Evolutionary conservation across 2,113 vertebrate genomes (phyloP).

Genomic region (Chionomys nivalis): DNA sequence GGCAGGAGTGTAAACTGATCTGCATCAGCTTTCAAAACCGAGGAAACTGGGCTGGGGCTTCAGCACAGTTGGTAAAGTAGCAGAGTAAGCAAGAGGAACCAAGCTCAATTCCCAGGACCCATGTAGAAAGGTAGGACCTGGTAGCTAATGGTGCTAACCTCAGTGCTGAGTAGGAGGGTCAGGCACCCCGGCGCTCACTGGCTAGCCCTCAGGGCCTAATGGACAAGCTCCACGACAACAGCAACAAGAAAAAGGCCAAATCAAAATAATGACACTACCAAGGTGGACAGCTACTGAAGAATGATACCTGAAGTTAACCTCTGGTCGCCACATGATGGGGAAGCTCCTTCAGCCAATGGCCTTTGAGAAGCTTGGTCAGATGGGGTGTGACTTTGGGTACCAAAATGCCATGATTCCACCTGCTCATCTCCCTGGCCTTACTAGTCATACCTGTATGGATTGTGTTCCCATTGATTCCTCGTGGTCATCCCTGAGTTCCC

Average conservation of each 20-base stretch:
- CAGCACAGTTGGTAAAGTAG: not conserved
- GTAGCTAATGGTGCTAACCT: not conserved
- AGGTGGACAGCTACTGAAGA: not conserved
- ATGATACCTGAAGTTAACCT: not conserved
- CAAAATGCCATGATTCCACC: no score
- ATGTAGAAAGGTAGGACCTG: not conserved
- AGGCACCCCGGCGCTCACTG: not conserved
- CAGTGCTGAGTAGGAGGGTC: not conserved
- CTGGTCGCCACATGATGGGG: not conserved
- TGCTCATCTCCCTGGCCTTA: no score
- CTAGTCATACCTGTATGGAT: no score
- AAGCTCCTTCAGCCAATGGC: no score
- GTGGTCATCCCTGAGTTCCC: no score
- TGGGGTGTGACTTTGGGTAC: no score
- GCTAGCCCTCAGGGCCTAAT: not conserved
- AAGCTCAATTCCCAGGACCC: not conserved
- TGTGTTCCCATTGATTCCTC: no score
- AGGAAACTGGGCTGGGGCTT: not conserved
- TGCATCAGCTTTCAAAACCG: conserved; percentile 4
- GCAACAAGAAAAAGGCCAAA: not conserved
- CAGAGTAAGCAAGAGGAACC: not conserved
- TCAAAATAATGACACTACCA: not conserved
- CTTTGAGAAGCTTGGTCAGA: no score
- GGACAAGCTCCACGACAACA: not conserved
- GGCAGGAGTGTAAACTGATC: not conserved